A percentile compares a stretch with the other conserved stretches of the same genome.
These are phyloP conservation scores for Ephialtes manifestator DNA, from an alignment of 2,888 invertebrate species.

Conservation along the genomic window DNA sequence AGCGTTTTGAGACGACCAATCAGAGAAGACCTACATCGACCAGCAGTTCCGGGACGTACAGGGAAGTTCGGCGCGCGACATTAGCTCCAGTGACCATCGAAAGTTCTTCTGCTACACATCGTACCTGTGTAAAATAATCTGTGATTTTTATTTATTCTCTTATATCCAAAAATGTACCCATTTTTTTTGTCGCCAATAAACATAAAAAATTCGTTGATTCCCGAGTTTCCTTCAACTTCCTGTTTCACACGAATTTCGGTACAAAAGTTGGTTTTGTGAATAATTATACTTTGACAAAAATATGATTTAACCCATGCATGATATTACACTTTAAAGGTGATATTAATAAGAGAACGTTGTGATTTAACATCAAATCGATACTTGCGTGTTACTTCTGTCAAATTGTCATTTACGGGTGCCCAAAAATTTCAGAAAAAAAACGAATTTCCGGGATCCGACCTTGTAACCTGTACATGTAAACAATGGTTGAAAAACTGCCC, in stretches of 20 bases:
- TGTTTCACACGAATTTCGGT: conserved; percentile 27
- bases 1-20: no score
- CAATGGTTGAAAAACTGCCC: conserved; percentile 75
- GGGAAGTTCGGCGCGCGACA: neutral
- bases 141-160: conserved; percentile 40
- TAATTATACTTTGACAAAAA: conserved; percentile 25
- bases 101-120: conserved; percentile 31
- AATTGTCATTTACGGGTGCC: neutral
- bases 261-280: conserved; percentile 47
- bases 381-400: neutral
- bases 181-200: conserved; percentile 27
- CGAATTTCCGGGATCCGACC: neutral
- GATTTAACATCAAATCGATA: conserved; percentile 18
- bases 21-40: no score
- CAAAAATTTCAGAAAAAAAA: conserved; percentile 32
- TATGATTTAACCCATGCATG: conserved; percentile 51
- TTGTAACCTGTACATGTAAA: conserved; percentile 31
- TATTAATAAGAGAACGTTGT: conserved; percentile 20
- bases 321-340: conserved; percentile 15
- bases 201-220: neutral
- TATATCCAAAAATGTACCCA: conserved; percentile 35
- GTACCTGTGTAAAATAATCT: conserved; percentile 39
- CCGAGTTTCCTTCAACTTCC: conserved; percentile 31
- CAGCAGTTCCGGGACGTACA: no score
- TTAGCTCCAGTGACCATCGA: conserved; percentile 2